Evolutionary conservation across 2,797 vertebrate species (phyloP), one percentile per base, ranked within the genome.

Genomic region (Capromys pilorides): DNA sequence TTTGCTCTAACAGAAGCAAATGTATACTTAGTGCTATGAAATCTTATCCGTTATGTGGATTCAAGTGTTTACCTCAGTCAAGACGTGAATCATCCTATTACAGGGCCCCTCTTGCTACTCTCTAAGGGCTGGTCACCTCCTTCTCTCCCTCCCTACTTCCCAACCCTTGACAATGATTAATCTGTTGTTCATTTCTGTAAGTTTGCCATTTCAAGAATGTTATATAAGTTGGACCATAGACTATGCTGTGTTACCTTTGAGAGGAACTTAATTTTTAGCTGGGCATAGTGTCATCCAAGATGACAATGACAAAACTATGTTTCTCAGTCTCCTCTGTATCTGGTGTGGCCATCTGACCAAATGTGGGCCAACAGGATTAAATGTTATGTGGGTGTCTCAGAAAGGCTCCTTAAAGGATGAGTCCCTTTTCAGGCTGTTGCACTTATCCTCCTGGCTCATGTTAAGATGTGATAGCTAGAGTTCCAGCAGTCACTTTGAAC

Each of bases 251-350:
- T 73, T 85, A 90, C 73, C 39, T 90, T 88, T 66, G 82, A 92
- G 54, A 77, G 78, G 84, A 90, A 66, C 28, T 95, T 82, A 85
- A 16, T 77, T 84, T 85, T 85, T 75, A 69, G 11, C 61, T 77
- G 11, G 19, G 45, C 31, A 49, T 64, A 57, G 31, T 94, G 66
- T 54, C 31, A 66, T 26, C 14, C 71, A 71, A 31, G 88, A 92
- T 13, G 39, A 92, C 66, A 49, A 67, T 86, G 66, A 93, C 39
- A 71, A 87, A 64, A 31, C 36, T 64, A 1, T 67, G 82, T 36
- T 95, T 88, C 83, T 49, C 54, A 57, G 86, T 84, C 82, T 88
- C 33, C 54, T 18, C 51, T 41, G 21, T 36, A 81, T 79, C 90
- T 67, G 45, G 4, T n/a, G 6, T 18, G 33, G 54, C 33, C n/a